Evolutionary conservation across 2,113 vertebrate genomes (phyloP).

Genomic region (Alces alces): DNA sequence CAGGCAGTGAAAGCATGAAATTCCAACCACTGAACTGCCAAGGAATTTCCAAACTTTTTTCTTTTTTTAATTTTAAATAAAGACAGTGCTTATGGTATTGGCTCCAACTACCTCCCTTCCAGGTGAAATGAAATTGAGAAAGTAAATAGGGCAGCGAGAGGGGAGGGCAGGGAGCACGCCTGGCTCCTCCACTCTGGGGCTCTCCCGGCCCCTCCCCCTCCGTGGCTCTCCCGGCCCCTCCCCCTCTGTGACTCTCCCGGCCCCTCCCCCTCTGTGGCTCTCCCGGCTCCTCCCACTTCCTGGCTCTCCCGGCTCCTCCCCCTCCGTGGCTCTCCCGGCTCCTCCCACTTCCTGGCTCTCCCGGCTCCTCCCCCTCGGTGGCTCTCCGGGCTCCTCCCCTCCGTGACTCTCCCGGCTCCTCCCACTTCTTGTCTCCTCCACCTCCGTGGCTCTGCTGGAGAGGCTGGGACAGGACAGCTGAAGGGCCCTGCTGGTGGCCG

Average conservation of each 20-base stretch:
- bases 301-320: background rate
- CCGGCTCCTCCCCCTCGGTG: rapidly evolving
- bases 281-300: background rate
- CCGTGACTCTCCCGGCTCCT: rapidly evolving
- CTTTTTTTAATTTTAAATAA: background rate
- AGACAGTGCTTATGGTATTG: background rate
- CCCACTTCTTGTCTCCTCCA: background rate
- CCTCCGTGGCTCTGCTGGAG: background rate
- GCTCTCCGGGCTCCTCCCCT: no score
- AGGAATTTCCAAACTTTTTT: background rate
- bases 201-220: background rate
- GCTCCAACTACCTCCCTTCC: background rate
- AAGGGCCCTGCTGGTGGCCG: background rate
- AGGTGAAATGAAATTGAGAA: background rate
- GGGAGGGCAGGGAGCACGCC: background rate
- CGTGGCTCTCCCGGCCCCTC: rapidly evolving
- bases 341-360: background rate
- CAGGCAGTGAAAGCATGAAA: background rate
- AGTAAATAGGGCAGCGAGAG: background rate
- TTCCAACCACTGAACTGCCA: background rate
- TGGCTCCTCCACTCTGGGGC: background rate
- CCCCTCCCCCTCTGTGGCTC: no score
- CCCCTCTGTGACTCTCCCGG: background rate
- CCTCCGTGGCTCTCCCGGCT: background rate
- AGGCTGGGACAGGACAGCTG: background rate